Evolutionary conservation across 2,888 invertebrate species (phyloP).

Genomic region (Ormyrus pomaceus): DNA sequence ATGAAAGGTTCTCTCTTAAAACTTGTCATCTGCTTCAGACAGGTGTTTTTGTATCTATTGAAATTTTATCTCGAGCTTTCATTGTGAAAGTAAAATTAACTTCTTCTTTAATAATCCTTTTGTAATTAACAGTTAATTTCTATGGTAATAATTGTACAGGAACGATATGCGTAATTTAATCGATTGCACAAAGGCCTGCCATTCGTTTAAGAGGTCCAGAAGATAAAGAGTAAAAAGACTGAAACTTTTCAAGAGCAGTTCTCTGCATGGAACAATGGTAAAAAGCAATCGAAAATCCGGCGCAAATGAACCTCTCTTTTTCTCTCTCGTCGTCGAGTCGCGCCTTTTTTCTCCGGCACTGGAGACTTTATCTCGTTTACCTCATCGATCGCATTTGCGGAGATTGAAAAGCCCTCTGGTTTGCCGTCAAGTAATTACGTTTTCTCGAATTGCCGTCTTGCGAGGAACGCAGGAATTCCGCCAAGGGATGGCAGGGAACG

Average conservation of each 20-base stretch:
- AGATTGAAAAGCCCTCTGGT: conserved; percentile 41
- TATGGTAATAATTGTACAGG: too few species aligned
- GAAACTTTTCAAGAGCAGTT: not conserved
- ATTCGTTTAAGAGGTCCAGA: too few species aligned
- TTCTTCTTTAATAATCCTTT: not conserved
- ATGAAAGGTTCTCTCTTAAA: conserved; percentile 32
- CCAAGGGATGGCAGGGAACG: not conserved
- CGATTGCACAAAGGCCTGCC: too few species aligned
- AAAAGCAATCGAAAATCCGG: conserved; percentile 5
- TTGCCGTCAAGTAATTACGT: conserved; percentile 14
- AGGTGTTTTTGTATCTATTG: conserved; percentile 16
- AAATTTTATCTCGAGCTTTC: not conserved
- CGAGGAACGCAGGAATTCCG: conserved; percentile 13
- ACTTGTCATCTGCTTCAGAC: conserved; percentile 39
- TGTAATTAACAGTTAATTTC: conserved; percentile 26
- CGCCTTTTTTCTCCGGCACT: not conserved
- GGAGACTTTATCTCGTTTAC: too few species aligned
- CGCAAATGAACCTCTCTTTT: not conserved
- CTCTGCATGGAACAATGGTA: conserved; percentile 37
- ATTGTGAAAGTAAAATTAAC: conserved; percentile 35
- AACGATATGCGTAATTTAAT: too few species aligned
- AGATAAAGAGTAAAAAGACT: too few species aligned
- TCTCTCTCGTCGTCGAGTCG: not conserved
- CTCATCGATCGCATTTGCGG: not conserved
- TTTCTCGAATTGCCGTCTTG: not conserved